Base-by-base conservation (phyloP, 2,888 invertebrate genomes). In the Trisateles emortualis region DNA sequence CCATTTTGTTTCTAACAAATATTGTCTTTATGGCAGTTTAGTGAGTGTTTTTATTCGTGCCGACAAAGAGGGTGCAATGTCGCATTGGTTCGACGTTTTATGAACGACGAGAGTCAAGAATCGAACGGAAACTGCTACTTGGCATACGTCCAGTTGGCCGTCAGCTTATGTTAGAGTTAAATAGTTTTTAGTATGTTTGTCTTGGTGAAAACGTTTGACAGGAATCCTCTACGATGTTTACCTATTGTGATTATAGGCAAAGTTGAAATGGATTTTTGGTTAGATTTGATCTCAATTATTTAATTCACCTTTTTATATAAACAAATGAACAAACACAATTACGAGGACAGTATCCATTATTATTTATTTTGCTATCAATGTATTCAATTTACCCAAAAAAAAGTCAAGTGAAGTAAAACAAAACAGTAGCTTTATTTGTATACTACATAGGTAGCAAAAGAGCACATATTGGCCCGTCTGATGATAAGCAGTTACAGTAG, bases 1-100 rank as follows among this genome's bases (percentile, higher is more conserved):
- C 39, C 63, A 64, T 54, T 69, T 64, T 59, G 56, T 71, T 68
- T 54, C 60, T 57, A 52, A 74, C 63, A 68, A 73, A 72, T 66
- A 72, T 71, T 73, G 64, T 68, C 65, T 74, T 73, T 72, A 70
- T 64, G 59, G 65, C 49, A 69, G 67, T 69, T 71, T 64, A 67
- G 64, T 65, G 49, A 56, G 54, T 58, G 54, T 72, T 77, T 76
- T 74, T 72, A 64, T 68, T 65, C 54, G 44, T 40, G 38, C 33
- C 42, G 52, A 41, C 53, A 36, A 42, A 32, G 42, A 55, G 52
- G 59, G 63, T 59, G 51, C 57, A 52, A 57, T 61, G 63, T 59
- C 54, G 58, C 59, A 65, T 71, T 59, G 16, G 64, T 72, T 71
- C 64, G 59, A 67, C 66, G 48, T 72, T 77, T 74, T 75, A 76